Evolutionary conservation across 2,888 invertebrate genomes (phyloP).

Genomic region (Cremastobaeus sp.): DNA sequence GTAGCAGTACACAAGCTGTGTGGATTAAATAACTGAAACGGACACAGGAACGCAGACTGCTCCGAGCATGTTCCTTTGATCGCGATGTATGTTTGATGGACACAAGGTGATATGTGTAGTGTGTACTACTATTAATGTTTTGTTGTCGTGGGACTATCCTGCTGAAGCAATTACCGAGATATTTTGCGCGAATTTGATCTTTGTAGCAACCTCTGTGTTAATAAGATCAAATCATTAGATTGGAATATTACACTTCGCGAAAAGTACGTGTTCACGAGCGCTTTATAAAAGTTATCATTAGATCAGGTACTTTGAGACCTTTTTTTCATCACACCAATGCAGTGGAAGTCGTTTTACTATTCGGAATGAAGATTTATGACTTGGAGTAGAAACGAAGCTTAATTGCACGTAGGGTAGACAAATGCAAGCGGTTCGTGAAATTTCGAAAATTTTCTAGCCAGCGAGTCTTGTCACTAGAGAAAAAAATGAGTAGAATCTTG

Average conservation of each 20-base stretch:
- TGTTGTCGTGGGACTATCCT: constrained; percentile 55
- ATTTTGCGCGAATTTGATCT: constrained; percentile 29
- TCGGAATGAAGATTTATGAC: too few relatives aligned
- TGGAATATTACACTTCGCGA: not conserved
- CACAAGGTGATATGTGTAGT: constrained; percentile 26
- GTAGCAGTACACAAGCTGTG: constrained; percentile 13
- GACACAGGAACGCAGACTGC: constrained; percentile 21
- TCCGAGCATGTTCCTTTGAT: constrained; percentile 30
- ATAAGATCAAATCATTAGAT: too few relatives aligned
- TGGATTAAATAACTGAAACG: constrained; percentile 21
- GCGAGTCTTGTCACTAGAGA: constrained; percentile 24
- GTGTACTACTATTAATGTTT: constrained; percentile 45
- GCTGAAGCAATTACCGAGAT: constrained; percentile 30
- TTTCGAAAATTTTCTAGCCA: constrained; percentile 22
- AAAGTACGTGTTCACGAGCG: not conserved
- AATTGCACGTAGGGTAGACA: constrained; percentile 17
- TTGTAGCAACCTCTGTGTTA: constrained; percentile 58
- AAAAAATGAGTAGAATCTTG: constrained; percentile 62
- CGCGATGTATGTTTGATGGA: constrained; percentile 10
- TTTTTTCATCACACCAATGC: too few relatives aligned
- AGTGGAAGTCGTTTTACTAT: too few relatives aligned
- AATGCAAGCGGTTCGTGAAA: constrained; percentile 22
- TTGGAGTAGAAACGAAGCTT: not conserved
- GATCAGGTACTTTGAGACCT: not conserved
- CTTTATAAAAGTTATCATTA: constrained; percentile 1